A percentile compares a stretch with the other conserved stretches of the same genome.
These are phyloP conservation scores for Dryococelus australis DNA, from an alignment of 2,888 invertebrate genomes.

Conservation along the genomic window DNA sequence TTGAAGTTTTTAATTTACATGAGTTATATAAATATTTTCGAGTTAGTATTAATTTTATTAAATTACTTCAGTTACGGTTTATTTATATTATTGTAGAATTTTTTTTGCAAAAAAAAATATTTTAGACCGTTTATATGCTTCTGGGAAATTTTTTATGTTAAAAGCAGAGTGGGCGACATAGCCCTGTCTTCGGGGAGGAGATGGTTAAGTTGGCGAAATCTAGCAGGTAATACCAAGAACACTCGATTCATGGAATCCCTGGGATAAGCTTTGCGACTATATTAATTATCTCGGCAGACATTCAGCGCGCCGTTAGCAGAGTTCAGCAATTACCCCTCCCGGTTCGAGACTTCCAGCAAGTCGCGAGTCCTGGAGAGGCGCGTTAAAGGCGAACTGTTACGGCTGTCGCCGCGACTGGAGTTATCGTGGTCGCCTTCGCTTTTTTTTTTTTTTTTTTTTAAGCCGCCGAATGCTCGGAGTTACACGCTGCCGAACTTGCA, in stretches of 20 bases:
- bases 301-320: constrained; percentile 3
- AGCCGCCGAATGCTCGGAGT: no score
- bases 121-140: no score
- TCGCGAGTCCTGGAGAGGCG: background rate
- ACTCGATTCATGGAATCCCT: background rate
- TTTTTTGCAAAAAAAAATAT: no score
- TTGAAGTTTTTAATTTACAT: no score
- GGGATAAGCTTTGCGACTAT: background rate
- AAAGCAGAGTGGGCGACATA: background rate
- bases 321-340: constrained; percentile 1
- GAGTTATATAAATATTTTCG: no score
- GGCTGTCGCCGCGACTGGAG: background rate
- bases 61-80: no score
- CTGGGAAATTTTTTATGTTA: no score
- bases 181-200: background rate
- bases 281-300: constrained; percentile 16
- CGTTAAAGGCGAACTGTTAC: background rate
- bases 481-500: no score
- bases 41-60: no score
- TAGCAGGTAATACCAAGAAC: background rate
- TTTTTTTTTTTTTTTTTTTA: no score
- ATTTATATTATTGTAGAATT: no score
- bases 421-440: no score
- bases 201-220: background rate
- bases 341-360: background rate